Evolutionary conservation across 2,113 vertebrate species (phyloP).

Genomic region (Mystacornis crossleyi): DNA sequence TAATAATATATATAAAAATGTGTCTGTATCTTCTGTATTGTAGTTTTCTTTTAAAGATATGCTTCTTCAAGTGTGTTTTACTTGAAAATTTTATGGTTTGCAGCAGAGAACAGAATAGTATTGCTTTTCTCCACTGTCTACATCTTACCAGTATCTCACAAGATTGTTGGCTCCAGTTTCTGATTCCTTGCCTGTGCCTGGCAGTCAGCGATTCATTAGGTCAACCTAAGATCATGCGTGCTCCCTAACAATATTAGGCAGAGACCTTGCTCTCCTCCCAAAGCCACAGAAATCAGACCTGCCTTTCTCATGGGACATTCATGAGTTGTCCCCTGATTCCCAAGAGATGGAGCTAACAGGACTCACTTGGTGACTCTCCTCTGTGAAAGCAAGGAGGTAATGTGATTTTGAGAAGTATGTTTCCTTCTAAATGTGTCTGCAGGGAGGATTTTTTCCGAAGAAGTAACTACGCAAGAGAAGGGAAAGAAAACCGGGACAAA

Average conservation of each 20-base stretch:
- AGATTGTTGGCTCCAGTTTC: slow-evolving; percentile 34
- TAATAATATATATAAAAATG: neutral
- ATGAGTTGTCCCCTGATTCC: neutral
- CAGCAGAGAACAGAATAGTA: neutral
- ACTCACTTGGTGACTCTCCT: neutral
- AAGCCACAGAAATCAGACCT: neutral
- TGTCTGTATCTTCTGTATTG: neutral
- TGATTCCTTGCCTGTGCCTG: neutral
- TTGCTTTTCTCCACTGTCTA: neutral
- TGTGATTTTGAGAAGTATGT: neutral
- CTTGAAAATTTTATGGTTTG: neutral
- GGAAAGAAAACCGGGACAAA: neutral
- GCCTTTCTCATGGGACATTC: neutral
- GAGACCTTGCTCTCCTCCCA: neutral
- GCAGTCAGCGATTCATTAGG: neutral
- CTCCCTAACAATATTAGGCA: neutral
- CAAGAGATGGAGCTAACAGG: neutral
- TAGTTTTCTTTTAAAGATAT: neutral
- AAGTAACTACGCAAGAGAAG: neutral
- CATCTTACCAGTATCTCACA: neutral
- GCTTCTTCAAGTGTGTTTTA: neutral
- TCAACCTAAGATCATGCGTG: neutral
- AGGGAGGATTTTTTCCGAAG: neutral
- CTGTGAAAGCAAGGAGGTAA: neutral
- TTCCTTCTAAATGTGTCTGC: neutral